Percentiles rank a stretch among this genome's conserved stretches.
Conservation (phyloP, 92 coral and sea anemone genomes). For the Palythoa caribaeorum region DNA sequence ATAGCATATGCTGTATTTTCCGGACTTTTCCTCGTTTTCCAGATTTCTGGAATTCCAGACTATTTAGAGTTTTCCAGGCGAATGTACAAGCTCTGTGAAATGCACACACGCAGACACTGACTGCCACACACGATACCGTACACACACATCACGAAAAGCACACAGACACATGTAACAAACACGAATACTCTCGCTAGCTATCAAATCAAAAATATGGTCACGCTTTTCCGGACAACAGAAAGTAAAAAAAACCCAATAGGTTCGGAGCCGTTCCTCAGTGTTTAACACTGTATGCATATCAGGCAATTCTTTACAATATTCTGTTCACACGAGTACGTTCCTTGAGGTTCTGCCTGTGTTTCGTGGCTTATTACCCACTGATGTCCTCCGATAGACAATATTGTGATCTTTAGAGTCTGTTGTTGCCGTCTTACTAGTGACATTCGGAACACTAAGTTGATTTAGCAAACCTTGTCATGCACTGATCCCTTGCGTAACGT, state of each 20-base stretch:
- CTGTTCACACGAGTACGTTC: neutral
- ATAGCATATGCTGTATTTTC: no score
- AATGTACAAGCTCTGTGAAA: no score
- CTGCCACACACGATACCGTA: no score
- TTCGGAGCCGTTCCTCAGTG: neutral
- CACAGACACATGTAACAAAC: no score
- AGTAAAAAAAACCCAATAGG: neutral
- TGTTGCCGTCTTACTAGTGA: neutral
- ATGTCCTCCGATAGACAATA: neutral
- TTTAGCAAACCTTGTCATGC: slow-evolving; percentile 41
- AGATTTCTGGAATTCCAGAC: no score
- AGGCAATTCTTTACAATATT: neutral
- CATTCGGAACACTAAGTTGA: neutral
- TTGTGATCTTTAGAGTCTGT: neutral
- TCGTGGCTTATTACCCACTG: neutral
- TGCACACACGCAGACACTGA: no score
- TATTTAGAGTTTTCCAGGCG: no score
- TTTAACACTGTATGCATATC: neutral
- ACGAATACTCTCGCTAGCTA: no score
- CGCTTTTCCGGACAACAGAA: neutral
- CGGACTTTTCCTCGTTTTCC: no score
- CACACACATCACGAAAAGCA: no score
- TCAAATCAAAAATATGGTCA: no score
- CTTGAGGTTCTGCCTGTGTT: neutral
- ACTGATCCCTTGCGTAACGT: neutral